Evolutionary conservation across 2,888 invertebrate species (phyloP).

Genomic region (Neoscelio sp.): DNA sequence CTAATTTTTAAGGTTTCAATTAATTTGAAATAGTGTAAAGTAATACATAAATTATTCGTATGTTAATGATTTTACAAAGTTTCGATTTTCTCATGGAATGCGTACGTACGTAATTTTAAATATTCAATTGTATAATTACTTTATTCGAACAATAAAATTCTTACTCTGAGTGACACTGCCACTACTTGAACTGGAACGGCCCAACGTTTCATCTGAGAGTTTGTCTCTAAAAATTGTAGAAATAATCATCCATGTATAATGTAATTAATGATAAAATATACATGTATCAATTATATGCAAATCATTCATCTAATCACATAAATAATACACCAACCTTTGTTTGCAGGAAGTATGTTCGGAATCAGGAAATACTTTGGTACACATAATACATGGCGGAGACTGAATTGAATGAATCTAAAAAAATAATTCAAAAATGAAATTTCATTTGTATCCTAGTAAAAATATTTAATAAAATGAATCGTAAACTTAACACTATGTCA

Average conservation of each 20-base stretch:
- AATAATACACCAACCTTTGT: conserved; percentile 73
- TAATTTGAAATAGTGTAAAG: no score
- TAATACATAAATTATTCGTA: no score
- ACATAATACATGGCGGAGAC: conserved; percentile 83
- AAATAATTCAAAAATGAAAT: no score
- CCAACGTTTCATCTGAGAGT: conserved; percentile 76
- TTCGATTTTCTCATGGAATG: no score
- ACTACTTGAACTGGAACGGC: conserved; percentile 76
- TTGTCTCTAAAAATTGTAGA: conserved; percentile 75
- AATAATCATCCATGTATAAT: no score
- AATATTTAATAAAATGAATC: no score
- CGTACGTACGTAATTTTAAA: neutral
- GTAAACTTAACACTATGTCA: no score
- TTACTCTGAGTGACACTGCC: conserved; percentile 69
- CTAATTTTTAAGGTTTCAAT: no score
- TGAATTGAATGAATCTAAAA: conserved; percentile 83
- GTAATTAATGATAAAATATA: conserved; percentile 12
- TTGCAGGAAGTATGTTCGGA: conserved; percentile 77
- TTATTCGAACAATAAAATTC: no score
- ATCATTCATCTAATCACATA: neutral
- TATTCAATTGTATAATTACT: neutral
- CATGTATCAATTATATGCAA: neutral
- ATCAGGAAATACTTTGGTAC: conserved; percentile 81
- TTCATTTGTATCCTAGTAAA: no score
- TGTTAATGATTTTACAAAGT: no score